phyloP scores from a whole-genome alignment of 2,888 invertebrate species.

The Zele albiditarsus region DNA sequence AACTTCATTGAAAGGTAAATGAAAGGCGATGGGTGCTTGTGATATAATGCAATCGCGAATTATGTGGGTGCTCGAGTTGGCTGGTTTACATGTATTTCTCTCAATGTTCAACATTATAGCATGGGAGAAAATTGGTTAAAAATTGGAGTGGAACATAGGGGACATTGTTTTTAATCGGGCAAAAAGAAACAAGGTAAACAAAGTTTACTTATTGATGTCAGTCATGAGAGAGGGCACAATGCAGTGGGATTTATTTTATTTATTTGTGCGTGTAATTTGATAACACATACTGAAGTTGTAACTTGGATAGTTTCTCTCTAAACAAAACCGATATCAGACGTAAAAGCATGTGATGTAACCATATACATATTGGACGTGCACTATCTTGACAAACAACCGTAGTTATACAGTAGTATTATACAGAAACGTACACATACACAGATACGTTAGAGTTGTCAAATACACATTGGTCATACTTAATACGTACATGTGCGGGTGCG shows the following conservation, averaged over 20 bases:
- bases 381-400: background rate
- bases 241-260: constrained; percentile 15
- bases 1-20: background rate
- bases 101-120: constrained; percentile 4
- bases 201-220: too few species aligned
- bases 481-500: too few species aligned
- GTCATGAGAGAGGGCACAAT: background rate
- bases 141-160: constrained; percentile 20
- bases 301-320: background rate
- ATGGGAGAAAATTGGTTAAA: constrained; percentile 10
- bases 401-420: background rate
- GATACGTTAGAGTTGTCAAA: background rate
- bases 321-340: background rate
- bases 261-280: background rate
- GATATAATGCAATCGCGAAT: constrained; percentile 1
- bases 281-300: background rate
- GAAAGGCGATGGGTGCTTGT: background rate
- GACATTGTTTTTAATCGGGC: background rate
- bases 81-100: constrained; percentile 13
- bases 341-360: background rate
- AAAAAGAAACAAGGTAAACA: background rate
- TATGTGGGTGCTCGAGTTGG: constrained; percentile 30
- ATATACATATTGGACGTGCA: background rate
- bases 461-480: background rate
- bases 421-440: background rate